Conservation (phyloP, 23 tunicate species). For the Styela clava region DNA sequence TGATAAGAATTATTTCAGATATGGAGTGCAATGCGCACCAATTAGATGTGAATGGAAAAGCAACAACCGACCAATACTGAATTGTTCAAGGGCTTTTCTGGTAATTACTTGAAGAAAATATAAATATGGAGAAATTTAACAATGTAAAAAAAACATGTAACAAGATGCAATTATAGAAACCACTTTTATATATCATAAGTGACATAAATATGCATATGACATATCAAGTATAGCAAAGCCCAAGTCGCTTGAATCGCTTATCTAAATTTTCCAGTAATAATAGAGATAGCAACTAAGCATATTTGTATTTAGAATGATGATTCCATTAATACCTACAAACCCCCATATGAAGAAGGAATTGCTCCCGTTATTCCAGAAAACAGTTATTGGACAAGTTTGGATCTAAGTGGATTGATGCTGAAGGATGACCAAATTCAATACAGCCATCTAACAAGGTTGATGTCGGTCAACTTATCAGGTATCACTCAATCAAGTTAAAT, state of each 20-base stretch:
- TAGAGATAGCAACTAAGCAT: too few relatives aligned
- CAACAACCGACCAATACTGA: slow-evolving; percentile 8
- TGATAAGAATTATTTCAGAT: too few relatives aligned
- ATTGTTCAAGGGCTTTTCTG: slow-evolving; percentile 41
- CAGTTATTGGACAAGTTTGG: slow-evolving; percentile 48
- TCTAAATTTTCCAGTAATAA: too few relatives aligned
- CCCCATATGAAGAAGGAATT: slow-evolving; percentile 9
- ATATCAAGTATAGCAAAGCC: too few relatives aligned
- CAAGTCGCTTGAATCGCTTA: too few relatives aligned
- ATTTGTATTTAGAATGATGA: too few relatives aligned
- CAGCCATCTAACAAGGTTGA: slow-evolving; percentile 29
- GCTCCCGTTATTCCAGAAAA: slow-evolving; percentile 12
- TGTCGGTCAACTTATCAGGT: slow-evolving; percentile 22
- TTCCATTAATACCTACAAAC: background rate
- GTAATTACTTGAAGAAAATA: background rate
- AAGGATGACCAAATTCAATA: slow-evolving; percentile 15
- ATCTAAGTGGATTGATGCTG: slow-evolving; percentile 43
- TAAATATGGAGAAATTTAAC: background rate
- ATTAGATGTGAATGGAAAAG: slow-evolving; percentile 19
- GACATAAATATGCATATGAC: too few relatives aligned
- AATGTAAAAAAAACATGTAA: too few relatives aligned
- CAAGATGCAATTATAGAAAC: too few relatives aligned
- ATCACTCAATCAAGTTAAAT: too few relatives aligned
- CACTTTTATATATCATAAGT: too few relatives aligned
- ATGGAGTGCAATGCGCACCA: slow-evolving; percentile 42